phyloP scores from a whole-genome alignment of 2,888 invertebrate species.

The Cremastinae sp. region DNA sequence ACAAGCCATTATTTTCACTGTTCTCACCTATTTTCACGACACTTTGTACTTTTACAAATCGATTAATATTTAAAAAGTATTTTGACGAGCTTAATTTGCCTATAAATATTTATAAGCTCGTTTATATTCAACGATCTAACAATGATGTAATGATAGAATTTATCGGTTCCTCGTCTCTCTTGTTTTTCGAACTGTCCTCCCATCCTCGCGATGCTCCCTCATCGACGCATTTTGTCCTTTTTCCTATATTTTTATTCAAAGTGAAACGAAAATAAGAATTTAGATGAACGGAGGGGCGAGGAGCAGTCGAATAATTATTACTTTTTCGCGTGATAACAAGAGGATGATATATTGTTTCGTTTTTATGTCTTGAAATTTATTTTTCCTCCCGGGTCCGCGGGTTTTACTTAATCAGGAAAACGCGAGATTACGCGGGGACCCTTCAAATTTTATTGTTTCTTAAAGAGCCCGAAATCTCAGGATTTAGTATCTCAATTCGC shows the following conservation, averaged over 20 bases:
- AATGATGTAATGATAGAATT: constrained; percentile 54
- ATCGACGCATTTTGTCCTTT: background rate
- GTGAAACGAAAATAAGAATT: no score
- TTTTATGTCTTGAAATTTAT: no score
- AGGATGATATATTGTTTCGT: no score
- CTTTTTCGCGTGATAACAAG: background rate
- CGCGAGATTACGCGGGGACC: background rate
- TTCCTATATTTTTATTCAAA: background rate
- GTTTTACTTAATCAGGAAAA: background rate
- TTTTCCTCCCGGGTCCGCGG: background rate
- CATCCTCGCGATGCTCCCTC: background rate
- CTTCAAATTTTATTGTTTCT: no score
- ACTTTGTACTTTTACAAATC: constrained; percentile 48
- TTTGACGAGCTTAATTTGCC: constrained; percentile 50
- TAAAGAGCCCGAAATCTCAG: no score
- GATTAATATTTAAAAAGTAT: constrained; percentile 57
- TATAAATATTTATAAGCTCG: constrained; percentile 56
- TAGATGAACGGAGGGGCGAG: no score
- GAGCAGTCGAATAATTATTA: no score
- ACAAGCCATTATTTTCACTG: constrained; percentile 39
- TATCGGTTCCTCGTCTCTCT: constrained; percentile 25
- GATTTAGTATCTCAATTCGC: no score
- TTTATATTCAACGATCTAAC: constrained; percentile 55
- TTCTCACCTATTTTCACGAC: constrained; percentile 8
- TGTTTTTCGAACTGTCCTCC: constrained; percentile 19